phyloP scores from a whole-genome alignment of 2,113 vertebrate species.

The Caretta caretta region DNA sequence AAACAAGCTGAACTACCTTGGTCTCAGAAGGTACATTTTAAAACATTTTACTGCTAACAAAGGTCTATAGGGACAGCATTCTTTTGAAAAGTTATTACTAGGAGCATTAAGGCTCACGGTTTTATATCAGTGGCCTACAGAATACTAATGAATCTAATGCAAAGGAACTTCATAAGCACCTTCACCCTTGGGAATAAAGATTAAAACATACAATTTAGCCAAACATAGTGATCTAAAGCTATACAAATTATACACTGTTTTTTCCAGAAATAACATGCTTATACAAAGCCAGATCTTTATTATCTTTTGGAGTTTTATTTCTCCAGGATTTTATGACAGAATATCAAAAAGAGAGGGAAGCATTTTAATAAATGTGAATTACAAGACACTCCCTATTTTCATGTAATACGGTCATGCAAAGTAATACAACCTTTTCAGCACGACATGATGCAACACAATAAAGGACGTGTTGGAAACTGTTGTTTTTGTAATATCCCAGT shows the following conservation, averaged over 20 bases:
- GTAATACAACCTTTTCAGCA: background rate
- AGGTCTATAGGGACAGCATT: background rate
- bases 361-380: background rate
- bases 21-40: rapidly evolving
- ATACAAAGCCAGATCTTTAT: background rate
- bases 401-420: background rate
- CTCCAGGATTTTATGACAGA: background rate
- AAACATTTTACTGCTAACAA: background rate
- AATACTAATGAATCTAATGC: rapidly evolving
- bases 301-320: background rate
- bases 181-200: background rate
- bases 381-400: background rate
- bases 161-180: background rate
- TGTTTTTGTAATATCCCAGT: background rate
- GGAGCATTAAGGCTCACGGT: background rate
- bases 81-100: background rate
- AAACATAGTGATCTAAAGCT: background rate
- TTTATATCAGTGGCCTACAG: background rate
- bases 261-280: background rate
- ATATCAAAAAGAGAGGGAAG: background rate
- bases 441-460: background rate
- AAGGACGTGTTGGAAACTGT: background rate
- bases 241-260: background rate
- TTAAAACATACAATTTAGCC: background rate
- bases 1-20: background rate